Evolutionary conservation across 2,113 vertebrate species (phyloP).

Genomic region (Menidia beryllina): DNA sequence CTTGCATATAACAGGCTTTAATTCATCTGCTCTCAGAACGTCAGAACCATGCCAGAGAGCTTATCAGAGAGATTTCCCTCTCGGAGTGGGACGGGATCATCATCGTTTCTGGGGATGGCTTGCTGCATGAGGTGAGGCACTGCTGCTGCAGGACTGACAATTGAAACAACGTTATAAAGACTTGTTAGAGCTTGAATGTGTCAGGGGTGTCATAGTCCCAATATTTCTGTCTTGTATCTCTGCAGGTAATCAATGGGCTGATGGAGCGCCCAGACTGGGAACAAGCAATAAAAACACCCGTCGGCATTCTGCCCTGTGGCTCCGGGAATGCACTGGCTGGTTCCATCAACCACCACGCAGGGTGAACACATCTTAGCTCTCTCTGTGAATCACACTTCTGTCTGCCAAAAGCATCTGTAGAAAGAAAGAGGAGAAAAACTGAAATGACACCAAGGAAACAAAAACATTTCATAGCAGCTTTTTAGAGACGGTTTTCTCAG

Average conservation of each 20-base stretch:
- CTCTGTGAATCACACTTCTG: not conserved
- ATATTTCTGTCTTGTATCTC: constrained; percentile 9
- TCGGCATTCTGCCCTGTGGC: constrained; percentile 91
- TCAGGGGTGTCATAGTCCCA: not conserved
- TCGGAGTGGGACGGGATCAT: constrained; percentile 91
- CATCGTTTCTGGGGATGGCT: constrained; percentile 89
- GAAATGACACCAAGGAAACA: no score
- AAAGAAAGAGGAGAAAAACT: no score
- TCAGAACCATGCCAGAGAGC: constrained; percentile 89
- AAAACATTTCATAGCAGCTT: no score
- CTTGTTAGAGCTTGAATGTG: not conserved
- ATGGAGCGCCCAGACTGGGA: constrained; percentile 91
- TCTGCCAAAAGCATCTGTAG: no score
- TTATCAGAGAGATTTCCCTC: constrained; percentile 86
- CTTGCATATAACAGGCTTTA: not conserved
- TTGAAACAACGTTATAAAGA: not conserved
- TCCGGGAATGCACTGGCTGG: constrained; percentile 92
- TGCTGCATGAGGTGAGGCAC: constrained; percentile 86
- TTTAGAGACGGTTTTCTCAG: no score
- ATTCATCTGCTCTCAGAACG: constrained; percentile 79
- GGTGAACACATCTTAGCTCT: constrained; percentile 79
- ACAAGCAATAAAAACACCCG: constrained; percentile 89
- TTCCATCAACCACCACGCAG: constrained; percentile 88
- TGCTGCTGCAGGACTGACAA: not conserved
- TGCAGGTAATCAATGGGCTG: constrained; percentile 90